Evolutionary conservation across 2,113 vertebrate species (phyloP), one percentile per base, ranked within the genome.

Genomic region (Tylochromis polylepis): DNA sequence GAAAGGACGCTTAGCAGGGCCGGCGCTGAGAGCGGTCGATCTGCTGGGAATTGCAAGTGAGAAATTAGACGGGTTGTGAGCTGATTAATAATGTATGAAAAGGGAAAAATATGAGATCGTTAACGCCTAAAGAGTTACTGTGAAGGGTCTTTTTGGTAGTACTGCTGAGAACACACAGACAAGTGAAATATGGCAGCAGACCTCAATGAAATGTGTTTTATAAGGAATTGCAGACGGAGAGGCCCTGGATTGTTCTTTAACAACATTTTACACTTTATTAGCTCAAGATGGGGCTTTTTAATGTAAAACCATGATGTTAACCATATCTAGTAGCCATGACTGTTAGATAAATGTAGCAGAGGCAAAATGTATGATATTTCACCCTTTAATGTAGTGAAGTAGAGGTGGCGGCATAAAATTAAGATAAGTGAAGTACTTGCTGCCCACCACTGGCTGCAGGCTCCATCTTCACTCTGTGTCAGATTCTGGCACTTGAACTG

Each of bases 141-240:
- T 5, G 46, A 51, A 77, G 16, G 3, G 27, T 51, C 43, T 77
- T 10, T 20, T 51, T 75, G 43, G 70, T 51, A 31, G 70, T 20
- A 12, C 70, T 77, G 43, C 70, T 51, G 31, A 31, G 16, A 51
- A 49, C 24, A 49, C 70, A 75, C 15, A 75, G 24, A 49, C 9
- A 0, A 29, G 15, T 5, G 24, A 75, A 75, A 75, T 49, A 49
- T 20, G 6, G 51, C 10, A 31, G 3, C 2, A 0, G 67, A 49
- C 67, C 4, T 29, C 43, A 75, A 12, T 6, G 16, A 31, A 11
- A 34, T 31, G 27, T 34, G 16, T 77, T 77, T 53, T n/a, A 31
- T 51, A 34, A 77, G 27, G 16, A 53, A 53, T n/a, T 53, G 29
- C 49, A 72, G 22, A 24, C 0, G 2, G 38, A 24, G 65, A 70